These are phyloP conservation scores for Protomyctophum bolini DNA, from an alignment of 2,113 vertebrate species.

Conservation along the genomic window DNA sequence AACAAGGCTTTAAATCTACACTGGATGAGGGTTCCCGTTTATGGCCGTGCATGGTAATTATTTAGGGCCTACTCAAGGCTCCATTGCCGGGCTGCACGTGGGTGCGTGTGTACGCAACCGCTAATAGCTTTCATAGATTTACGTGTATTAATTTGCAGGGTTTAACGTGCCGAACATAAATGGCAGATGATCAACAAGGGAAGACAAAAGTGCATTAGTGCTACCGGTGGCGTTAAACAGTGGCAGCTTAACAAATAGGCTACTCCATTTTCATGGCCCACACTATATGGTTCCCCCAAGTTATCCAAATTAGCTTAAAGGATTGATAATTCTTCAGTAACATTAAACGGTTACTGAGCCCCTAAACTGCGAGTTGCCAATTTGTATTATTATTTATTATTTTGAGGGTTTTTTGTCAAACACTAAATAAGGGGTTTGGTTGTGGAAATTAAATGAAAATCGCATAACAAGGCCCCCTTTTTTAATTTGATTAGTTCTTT, in stretches of 20 bases:
- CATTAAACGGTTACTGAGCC: conserved; percentile 84
- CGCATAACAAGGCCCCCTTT: conserved; percentile 83
- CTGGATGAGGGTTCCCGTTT: neutral
- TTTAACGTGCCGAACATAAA: conserved; percentile 75
- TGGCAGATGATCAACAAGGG: conserved; percentile 78
- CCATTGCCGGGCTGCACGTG: conserved; percentile 35
- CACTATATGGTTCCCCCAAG: conserved; percentile 78
- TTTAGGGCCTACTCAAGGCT: conserved; percentile 28
- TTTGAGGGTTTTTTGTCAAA: conserved; percentile 78
- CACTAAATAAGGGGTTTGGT: conserved; percentile 81
- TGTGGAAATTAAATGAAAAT: conserved; percentile 86
- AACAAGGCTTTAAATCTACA: neutral
- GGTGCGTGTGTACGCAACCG: conserved; percentile 40
- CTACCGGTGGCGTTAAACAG: conserved; percentile 70
- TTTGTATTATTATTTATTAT: conserved; percentile 44
- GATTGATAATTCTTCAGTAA: conserved; percentile 86
- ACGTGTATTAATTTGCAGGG: conserved; percentile 79
- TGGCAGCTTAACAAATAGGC: conserved; percentile 77
- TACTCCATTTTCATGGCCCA: conserved; percentile 77
- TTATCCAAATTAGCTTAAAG: conserved; percentile 88
- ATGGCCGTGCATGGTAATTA: conserved; percentile 19
- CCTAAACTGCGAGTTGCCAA: conserved; percentile 81
- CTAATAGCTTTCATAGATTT: conserved; percentile 78
- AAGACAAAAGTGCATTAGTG: conserved; percentile 81
- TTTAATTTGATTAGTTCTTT: conserved; percentile 88